These are phyloP conservation scores for Ianthella basta DNA, from an alignment of 37 sponge, comb jelly and placozoan genomes.

Conservation along the genomic window DNA sequence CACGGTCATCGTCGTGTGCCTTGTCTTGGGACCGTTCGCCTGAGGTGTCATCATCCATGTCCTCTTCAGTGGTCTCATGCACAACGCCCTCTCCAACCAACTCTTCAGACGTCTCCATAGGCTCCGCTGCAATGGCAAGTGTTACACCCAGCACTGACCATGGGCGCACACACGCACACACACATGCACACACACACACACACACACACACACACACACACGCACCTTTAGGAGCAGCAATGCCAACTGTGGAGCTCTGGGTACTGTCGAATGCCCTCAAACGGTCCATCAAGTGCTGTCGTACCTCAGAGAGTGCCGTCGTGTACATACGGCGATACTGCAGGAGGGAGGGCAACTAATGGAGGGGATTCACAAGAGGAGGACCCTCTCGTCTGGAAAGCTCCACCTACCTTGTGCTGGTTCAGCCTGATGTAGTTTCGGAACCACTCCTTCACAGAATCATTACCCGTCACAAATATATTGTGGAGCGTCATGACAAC, in stretches of 20 bases:
- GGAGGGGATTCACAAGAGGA: no score
- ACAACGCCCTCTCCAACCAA: slow-evolving; percentile 12
- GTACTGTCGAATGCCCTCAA: slow-evolving; percentile 39
- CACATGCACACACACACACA: no score
- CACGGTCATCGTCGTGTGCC: background rate
- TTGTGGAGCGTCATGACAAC: slow-evolving; percentile 63
- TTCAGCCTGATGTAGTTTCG: slow-evolving; percentile 74
- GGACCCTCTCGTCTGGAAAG: no score
- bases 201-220: no score
- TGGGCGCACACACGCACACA: no score
- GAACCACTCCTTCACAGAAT: slow-evolving; percentile 61
- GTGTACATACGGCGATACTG: slow-evolving; percentile 56
- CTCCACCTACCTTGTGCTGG: slow-evolving; percentile 72
- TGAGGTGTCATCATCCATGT: slow-evolving; percentile 17
- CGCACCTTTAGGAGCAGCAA: no score
- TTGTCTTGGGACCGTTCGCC: background rate
- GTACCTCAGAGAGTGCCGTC: slow-evolving; percentile 60
- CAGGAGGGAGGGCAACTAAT: background rate
- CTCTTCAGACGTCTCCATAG: background rate
- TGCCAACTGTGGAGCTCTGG: background rate
- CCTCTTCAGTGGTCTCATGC: slow-evolving; percentile 38
- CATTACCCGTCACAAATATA: slow-evolving; percentile 58
- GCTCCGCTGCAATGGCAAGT: background rate
- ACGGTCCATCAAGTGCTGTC: slow-evolving; percentile 50
- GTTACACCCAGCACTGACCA: slow-evolving; percentile 5